Base-by-base conservation (phyloP, 2,113 vertebrate genomes). In the Excalfactoria chinensis region DNA sequence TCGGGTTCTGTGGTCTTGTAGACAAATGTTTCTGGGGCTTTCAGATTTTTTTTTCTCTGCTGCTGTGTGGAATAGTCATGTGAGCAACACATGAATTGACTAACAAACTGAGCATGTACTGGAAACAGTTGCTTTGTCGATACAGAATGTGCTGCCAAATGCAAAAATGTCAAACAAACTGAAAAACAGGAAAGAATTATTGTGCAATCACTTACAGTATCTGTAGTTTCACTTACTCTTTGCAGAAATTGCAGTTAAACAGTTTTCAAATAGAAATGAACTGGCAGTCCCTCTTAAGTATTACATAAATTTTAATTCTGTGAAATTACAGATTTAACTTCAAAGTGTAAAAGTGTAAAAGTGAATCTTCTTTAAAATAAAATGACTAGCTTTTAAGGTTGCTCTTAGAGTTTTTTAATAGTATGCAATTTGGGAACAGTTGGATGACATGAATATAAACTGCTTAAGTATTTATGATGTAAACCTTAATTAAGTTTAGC, bases 1-100 rank as follows among this genome's bases (percentile, higher is more conserved):
- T 74, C 15, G 74, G 76, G 0, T 55, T 79, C 86, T 91, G 25
- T 41, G 30, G 14, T n/a, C 17, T 79, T 88, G 11, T 13, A 73
- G 34, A 80, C 59, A 55, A 26, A 30, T 35, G 20, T 84, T 87
- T 64, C 44, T 70, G 58, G 26, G 7, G 2, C 48, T 82, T 87
- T 84, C 53, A 64, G 26, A 72, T 85, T 79, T 89, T 83, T 83
- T 2, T 9, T 96, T 80, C 17, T 83, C 40, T 80, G 48, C 74
- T 93, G 30, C 87, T 79, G 8, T 82, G 59, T 22, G 19, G 37
- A 85, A 89, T 63, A 73, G 51, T 30, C n/a, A n/a, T 73, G 71
- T 49, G 78, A 95, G 64, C 34, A 95, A 80, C 78, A 88, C 55
- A 91, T 41, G 82, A 93, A 93, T 73, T 95, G 82, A 89, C 78